Evolutionary conservation across 2,888 invertebrate species (phyloP).

Genomic region (Spialia ferax): DNA sequence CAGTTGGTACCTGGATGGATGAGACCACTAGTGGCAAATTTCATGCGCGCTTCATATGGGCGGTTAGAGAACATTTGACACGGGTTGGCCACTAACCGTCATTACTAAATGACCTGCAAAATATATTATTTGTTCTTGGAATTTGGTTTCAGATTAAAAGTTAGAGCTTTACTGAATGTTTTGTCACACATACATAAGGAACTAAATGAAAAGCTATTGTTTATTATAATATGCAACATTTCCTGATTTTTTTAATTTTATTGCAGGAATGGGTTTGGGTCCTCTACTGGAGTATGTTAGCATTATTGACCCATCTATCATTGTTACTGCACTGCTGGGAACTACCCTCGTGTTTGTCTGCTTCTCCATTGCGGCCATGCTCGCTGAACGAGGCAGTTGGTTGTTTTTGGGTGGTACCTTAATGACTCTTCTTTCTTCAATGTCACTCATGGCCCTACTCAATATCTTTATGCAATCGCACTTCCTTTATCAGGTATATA

Average conservation of each 20-base stretch:
- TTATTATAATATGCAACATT: neutral
- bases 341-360: slow-evolving; percentile 96
- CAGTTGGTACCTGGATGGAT: too few species aligned
- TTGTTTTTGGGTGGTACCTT: slow-evolving; percentile 96
- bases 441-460: slow-evolving; percentile 92
- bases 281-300: slow-evolving; percentile 94
- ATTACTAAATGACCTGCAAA: too few species aligned
- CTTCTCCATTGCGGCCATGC: slow-evolving; percentile 95
- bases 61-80: too few species aligned
- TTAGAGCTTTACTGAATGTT: too few species aligned
- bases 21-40: too few species aligned
- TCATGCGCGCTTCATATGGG: too few species aligned
- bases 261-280: slow-evolving; percentile 94
- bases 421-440: slow-evolving; percentile 92
- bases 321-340: slow-evolving; percentile 94
- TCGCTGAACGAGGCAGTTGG: slow-evolving; percentile 95
- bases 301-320: slow-evolving; percentile 94
- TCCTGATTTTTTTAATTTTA: slow-evolving; percentile 48
- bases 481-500: slow-evolving; percentile 91
- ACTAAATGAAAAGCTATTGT: too few species aligned
- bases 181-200: too few species aligned
- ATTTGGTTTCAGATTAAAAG: too few species aligned
- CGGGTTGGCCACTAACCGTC: too few species aligned
- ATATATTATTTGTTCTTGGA: too few species aligned
- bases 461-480: slow-evolving; percentile 95